Evolutionary conservation across 2,797 vertebrate genomes (phyloP).

Genomic region (Lepilemur septentrionalis): DNA sequence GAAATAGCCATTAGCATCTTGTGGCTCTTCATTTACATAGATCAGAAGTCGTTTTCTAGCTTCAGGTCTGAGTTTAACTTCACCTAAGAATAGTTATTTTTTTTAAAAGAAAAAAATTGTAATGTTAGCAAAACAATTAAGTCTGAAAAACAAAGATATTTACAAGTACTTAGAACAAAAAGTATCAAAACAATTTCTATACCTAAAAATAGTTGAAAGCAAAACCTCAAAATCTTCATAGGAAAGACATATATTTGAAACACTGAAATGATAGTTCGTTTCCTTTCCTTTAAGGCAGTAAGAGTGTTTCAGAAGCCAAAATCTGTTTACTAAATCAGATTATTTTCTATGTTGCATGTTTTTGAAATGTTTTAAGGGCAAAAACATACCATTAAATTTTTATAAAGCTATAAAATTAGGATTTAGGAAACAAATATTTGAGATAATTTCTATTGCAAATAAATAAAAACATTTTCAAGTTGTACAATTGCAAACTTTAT

Average conservation of each 20-base stretch:
- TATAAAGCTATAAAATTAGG: slow-evolving; percentile 3
- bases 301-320: not conserved
- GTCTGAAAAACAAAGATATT: not conserved
- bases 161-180: slow-evolving; percentile 41
- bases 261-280: not conserved
- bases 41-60: slow-evolving; percentile 94
- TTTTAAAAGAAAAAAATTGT: not conserved
- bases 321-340: not conserved
- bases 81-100: slow-evolving; percentile 85
- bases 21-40: slow-evolving; percentile 95
- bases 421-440: slow-evolving; percentile 17
- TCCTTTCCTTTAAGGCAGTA: slow-evolving; percentile 3
- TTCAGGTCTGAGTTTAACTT: slow-evolving; percentile 94
- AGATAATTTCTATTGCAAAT: not conserved
- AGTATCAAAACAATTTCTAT: not conserved
- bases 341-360: not conserved
- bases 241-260: not conserved
- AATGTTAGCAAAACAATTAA: slow-evolving; percentile 22
- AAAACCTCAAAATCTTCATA: not conserved
- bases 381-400: not conserved
- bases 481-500: not conserved
- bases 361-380: not conserved
- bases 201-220: not conserved
- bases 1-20: slow-evolving; percentile 97
- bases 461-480: not conserved